Conservation (phyloP, 2,113 vertebrate genomes). For the Acinonyx jubatus region DNA sequence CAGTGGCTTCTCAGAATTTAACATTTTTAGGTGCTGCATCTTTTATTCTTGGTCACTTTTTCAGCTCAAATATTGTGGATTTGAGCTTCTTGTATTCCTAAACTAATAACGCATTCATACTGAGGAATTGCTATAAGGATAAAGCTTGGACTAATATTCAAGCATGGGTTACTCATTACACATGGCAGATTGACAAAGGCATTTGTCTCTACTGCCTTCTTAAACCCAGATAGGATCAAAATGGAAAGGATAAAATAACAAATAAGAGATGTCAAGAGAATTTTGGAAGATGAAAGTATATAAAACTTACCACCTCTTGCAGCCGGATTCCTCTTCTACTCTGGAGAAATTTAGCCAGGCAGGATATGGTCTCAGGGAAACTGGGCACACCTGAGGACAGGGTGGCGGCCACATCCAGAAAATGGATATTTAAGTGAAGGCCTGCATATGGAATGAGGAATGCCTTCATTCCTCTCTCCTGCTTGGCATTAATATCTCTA, state of each 20-base stretch:
- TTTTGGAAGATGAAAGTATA: not conserved
- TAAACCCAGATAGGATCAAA: not conserved
- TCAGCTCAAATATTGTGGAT: not conserved
- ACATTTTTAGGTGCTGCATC: not conserved
- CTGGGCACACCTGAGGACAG: not conserved
- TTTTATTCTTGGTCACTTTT: not conserved
- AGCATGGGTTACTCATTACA: not conserved
- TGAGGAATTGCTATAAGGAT: not conserved
- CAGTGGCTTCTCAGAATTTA: not conserved
- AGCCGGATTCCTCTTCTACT: not conserved
- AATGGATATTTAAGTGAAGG: not conserved
- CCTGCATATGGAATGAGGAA: not conserved
- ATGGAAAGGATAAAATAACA: not conserved
- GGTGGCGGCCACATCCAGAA: fast-evolving
- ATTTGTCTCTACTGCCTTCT: not conserved
- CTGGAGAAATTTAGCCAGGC: not conserved
- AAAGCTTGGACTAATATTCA: not conserved
- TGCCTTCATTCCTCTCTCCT: not conserved
- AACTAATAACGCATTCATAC: not conserved
- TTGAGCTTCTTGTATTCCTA: not conserved
- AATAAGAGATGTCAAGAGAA: not conserved
- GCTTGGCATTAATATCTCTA: not conserved
- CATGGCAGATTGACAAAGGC: not conserved
- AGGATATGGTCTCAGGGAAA: not conserved
- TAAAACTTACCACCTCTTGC: not conserved